Evolutionary conservation across 2,888 invertebrate species (phyloP), one percentile per base, ranked within the genome.

Genomic region (Scaptomyza polygonia): DNA sequence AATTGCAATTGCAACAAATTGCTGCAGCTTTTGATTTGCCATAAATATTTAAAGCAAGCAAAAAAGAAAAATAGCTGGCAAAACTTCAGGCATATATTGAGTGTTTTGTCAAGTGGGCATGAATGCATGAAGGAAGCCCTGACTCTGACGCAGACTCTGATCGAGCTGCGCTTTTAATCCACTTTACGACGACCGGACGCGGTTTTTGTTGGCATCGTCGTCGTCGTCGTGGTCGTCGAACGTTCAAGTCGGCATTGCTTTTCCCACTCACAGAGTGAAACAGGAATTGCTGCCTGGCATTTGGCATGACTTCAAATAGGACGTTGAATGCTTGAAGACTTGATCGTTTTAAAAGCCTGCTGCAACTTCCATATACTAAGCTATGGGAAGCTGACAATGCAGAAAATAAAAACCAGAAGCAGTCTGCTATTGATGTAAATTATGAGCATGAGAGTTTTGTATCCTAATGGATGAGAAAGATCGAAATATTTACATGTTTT

Each of bases 151-250:
- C 66, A 61, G 55, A 54, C 51, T 44, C 56, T 34, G 77, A 61
- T 64, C 52, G 72, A 76, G 73, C 61, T 72, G 73, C 48, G 80
- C 84, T 82, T 82, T 83, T 86, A 87, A 84, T 86, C 88, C 86
- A 87, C 86, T 87, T 83, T 82, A 72, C 88, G 51, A 67, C 72
- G 84, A 81, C 86, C 80, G 80, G 80, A 80, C 86, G 80, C 80
- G 74, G 66, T 86, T 86, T 84, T 80, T 66, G 86, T 86, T 83
- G 86, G 78, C 81, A 84, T 67, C 77, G 67, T 57, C 62, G 58
- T 40, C 65, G 57, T 57, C 58, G 43, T 73, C 71, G 42, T 56
- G 53, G 48, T 52, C 32, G 39, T 39, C 4, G 39, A 9, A 39
- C 9, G 16, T 32, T 49, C 12, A 49, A 43, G 39, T 48, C 67